phyloP scores from a whole-genome alignment of 2,888 invertebrate species.

The Fragum sueziense region DNA sequence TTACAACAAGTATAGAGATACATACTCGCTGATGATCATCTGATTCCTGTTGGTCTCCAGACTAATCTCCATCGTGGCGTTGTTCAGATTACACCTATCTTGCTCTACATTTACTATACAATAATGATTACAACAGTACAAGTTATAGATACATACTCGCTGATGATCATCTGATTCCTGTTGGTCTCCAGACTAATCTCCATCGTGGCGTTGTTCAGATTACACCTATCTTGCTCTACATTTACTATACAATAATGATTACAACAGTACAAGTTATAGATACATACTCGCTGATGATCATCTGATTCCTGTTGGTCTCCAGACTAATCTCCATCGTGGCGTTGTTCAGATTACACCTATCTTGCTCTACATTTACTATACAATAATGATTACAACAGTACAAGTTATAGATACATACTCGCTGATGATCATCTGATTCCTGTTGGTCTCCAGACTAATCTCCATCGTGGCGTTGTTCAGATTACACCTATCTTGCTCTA shows the following conservation, averaged over 20 bases:
- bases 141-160: conserved; percentile 85
- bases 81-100: too few species aligned
- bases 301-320: conserved; percentile 94
- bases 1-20: too few species aligned
- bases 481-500: too few species aligned
- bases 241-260: too few species aligned
- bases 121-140: too few species aligned
- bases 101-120: too few species aligned
- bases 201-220: conserved; percentile 93
- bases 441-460: conserved; percentile 93
- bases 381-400: too few species aligned
- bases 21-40: conserved; percentile 91
- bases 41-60: conserved; percentile 95
- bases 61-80: conserved; percentile 92
- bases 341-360: too few species aligned
- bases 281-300: conserved; percentile 91
- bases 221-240: too few species aligned
- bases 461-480: conserved; percentile 94
- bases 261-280: not conserved
- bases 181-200: conserved; percentile 94
- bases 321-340: conserved; percentile 92
- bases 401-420: conserved; percentile 84
- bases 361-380: too few species aligned
- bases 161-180: conserved; percentile 93
- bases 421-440: conserved; percentile 93